These are phyloP conservation scores for Anarhynchus alexandrinus DNA, from an alignment of 2,113 vertebrate genomes.

Conservation along the genomic window DNA sequence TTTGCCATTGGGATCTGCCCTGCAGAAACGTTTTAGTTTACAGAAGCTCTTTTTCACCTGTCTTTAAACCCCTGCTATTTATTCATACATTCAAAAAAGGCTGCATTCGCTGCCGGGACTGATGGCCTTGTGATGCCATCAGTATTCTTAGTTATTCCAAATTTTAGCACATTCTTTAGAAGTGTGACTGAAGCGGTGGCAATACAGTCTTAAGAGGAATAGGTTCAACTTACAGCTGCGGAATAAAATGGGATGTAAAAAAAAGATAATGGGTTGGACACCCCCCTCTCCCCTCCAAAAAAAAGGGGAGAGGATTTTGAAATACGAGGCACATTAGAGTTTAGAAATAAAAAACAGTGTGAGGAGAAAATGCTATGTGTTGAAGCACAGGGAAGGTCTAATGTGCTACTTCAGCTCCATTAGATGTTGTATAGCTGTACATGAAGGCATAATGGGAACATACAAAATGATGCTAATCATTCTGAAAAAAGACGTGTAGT, in stretches of 20 bases:
- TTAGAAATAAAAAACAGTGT: not conserved
- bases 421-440: not conserved
- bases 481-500: not conserved
- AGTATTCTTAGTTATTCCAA: not conserved
- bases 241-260: not conserved
- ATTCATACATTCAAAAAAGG: not conserved
- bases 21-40: not conserved
- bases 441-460: not conserved
- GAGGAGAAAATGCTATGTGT: not conserved
- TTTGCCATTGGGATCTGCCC: not conserved
- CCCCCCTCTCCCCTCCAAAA: no score
- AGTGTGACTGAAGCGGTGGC: not conserved
- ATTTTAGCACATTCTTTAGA: conserved; percentile 10
- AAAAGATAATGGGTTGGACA: not conserved
- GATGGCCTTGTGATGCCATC: not conserved
- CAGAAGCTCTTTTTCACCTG: not conserved
- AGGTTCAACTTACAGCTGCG: not conserved
- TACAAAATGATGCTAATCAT: not conserved
- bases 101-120: not conserved
- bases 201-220: not conserved
- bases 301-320: not conserved
- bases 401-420: not conserved
- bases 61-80: conserved; percentile 1
- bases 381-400: not conserved
- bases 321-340: not conserved